Percentiles rank a stretch among this genome's conserved stretches.
phyloP scores from a whole-genome alignment of 2,797 vertebrate species.

The Jordanella pulchra region DNA sequence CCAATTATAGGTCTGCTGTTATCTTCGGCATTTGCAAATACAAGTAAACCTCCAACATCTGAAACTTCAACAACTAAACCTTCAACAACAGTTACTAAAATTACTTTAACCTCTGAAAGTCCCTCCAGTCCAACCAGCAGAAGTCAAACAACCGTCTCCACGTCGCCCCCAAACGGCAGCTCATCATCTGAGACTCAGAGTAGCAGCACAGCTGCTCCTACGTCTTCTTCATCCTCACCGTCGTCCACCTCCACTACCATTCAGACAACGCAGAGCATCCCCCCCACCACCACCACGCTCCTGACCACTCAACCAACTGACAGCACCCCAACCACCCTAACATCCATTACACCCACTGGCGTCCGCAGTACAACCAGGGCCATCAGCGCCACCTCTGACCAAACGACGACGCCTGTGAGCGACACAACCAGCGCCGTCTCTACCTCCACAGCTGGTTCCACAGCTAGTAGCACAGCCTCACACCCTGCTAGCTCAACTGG shows the following conservation, averaged over 20 bases:
- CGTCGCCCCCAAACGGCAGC: not conserved
- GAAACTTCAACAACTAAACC: fast-evolving
- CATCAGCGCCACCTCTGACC: fast-evolving
- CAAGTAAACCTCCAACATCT: not conserved
- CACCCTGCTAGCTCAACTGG: not conserved
- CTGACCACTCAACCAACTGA: not conserved
- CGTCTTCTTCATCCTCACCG: not conserved
- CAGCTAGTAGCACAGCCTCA: not conserved
- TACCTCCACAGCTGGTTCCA: not conserved
- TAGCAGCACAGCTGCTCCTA: not conserved
- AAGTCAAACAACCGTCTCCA: not conserved
- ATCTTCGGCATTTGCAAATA: not conserved
- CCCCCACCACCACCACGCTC: not conserved
- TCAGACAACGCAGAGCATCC: not conserved
- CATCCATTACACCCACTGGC: fast-evolving
- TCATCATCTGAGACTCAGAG: not conserved
- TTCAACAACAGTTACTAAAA: not conserved
- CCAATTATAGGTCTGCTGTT: conserved; percentile 47
- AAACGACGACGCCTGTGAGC: fast-evolving
- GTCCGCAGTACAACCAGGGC: not conserved
- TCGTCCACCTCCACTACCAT: not conserved
- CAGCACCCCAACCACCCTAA: fast-evolving
- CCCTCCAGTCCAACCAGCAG: not conserved
- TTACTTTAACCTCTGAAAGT: not conserved
- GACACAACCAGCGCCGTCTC: fast-evolving